Conservation (phyloP, 1,140 invertebrate genomes). For the Branchinecta lindahli region DNA sequence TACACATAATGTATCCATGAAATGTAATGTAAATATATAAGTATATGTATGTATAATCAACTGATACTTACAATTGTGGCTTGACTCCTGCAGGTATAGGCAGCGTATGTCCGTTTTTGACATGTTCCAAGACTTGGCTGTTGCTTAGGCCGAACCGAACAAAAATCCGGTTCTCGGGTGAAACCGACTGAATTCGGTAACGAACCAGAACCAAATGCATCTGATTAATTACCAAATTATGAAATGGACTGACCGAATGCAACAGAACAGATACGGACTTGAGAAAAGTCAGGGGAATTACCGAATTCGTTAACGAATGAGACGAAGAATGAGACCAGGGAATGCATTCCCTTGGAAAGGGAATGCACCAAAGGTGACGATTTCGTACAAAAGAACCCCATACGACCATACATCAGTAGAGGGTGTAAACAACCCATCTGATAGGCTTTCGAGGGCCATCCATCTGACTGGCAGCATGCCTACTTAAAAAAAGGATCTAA, state of each 20-base stretch:
- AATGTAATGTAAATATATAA: too few species aligned
- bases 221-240: too few species aligned
- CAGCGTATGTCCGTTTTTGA: constrained; percentile 54
- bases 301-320: too few species aligned
- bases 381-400: constrained; percentile 66
- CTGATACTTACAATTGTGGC: constrained; percentile 51
- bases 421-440: constrained; percentile 62
- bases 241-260: too few species aligned
- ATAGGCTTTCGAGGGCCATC: constrained; percentile 76
- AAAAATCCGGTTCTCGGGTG: too few species aligned
- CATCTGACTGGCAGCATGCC: constrained; percentile 75
- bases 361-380: constrained; percentile 71
- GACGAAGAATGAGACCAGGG: too few species aligned
- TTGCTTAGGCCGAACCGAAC: constrained; percentile 68
- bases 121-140: constrained; percentile 60
- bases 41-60: too few species aligned
- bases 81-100: constrained; percentile 54
- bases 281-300: too few species aligned
- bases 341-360: constrained; percentile 79
- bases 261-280: constrained; percentile 29
- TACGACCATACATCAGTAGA: constrained; percentile 74
- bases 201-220: too few species aligned
- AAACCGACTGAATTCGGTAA: too few species aligned
- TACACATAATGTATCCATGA: too few species aligned
- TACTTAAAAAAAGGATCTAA: constrained; percentile 23